Evolutionary conservation across 1,140 invertebrate species (phyloP).

Genomic region (Pemphigus obesinymphae): DNA sequence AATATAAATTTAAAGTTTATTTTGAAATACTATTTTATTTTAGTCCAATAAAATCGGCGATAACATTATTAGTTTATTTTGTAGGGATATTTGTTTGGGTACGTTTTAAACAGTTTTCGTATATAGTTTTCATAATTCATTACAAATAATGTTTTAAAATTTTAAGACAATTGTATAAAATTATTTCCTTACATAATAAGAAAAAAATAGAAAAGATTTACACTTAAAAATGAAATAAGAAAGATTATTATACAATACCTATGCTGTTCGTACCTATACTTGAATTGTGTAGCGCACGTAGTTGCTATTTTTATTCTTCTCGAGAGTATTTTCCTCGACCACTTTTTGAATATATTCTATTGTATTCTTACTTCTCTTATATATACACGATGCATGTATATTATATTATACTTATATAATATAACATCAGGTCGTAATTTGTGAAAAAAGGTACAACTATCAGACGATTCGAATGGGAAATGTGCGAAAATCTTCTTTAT

Average conservation of each 20-base stretch:
- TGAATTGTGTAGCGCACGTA: neutral
- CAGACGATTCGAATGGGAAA: neutral
- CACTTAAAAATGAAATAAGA: neutral
- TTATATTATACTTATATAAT: neutral
- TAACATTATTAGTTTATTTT: no score
- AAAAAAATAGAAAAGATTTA: neutral
- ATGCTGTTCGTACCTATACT: no score
- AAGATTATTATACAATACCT: neutral
- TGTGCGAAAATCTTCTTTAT: neutral
- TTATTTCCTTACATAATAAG: no score
- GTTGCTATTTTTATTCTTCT: neutral
- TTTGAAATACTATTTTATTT: no score
- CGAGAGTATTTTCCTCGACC: neutral
- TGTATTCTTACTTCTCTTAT: neutral
- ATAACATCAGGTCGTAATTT: neutral
- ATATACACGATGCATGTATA: neutral
- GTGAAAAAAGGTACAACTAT: neutral
- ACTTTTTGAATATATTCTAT: constrained; percentile 2
- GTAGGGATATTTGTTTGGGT: no score
- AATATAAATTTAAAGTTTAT: no score
- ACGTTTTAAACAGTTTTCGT: no score
- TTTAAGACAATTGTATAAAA: neutral
- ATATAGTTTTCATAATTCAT: no score
- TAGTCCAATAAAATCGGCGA: no score
- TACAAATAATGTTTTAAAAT: neutral